Evolutionary conservation across 2,888 invertebrate genomes (phyloP).

Genomic region (Pyrrhosoma nymphula): DNA sequence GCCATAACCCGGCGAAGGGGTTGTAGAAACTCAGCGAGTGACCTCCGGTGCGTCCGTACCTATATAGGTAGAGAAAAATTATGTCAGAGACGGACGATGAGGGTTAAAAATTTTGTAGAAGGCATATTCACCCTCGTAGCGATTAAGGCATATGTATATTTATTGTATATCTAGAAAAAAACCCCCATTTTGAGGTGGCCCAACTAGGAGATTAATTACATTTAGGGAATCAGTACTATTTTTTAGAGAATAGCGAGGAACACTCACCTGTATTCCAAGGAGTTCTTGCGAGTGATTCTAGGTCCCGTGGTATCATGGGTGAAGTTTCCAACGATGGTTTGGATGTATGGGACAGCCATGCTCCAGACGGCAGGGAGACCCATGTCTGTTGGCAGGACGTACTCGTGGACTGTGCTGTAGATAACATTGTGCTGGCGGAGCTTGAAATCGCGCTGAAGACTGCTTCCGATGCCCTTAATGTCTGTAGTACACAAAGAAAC

Average conservation of each 20-base stretch:
- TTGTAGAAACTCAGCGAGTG: slow-evolving; percentile 42
- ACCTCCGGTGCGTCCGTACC: slow-evolving; percentile 39
- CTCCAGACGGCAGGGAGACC: slow-evolving; percentile 37
- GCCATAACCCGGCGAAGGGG: slow-evolving; percentile 51
- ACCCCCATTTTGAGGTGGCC: too few species aligned
- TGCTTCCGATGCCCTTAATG: slow-evolving; percentile 32
- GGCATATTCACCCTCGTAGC: not conserved
- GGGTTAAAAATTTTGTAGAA: not conserved
- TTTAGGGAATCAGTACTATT: too few species aligned
- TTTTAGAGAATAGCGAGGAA: too few species aligned
- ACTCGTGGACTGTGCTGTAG: slow-evolving; percentile 4
- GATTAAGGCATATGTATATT: too few species aligned
- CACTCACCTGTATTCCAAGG: slow-evolving; percentile 10
- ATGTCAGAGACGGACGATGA: not conserved
- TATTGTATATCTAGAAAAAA: too few species aligned
- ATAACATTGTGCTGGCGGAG: slow-evolving; percentile 39
- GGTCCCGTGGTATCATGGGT: slow-evolving; percentile 21
- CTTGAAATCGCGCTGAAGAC: slow-evolving; percentile 28
- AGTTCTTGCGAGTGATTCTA: slow-evolving; percentile 37
- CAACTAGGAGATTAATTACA: too few species aligned
- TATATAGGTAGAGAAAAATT: not conserved
- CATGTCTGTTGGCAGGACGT: slow-evolving; percentile 44
- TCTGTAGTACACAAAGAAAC: not conserved
- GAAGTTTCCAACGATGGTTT: not conserved
- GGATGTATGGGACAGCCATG: not conserved